phyloP scores from a whole-genome alignment of 2,888 invertebrate genomes.

The Marasmarcha lunaedactyla region DNA sequence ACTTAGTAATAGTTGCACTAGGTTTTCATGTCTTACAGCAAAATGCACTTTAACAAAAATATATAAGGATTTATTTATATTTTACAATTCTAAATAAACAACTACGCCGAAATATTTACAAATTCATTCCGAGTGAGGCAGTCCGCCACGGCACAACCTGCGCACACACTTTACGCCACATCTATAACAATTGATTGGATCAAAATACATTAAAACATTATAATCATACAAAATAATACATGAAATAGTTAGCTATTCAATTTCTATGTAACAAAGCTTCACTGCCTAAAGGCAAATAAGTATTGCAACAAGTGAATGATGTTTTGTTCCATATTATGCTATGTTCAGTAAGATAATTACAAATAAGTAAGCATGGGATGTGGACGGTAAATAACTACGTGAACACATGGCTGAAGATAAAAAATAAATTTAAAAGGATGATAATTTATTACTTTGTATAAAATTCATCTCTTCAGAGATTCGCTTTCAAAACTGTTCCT shows the following conservation, averaged over 20 bases:
- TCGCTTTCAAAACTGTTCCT: not conserved
- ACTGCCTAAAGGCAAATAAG: constrained; percentile 44
- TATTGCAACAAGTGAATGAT: constrained; percentile 56
- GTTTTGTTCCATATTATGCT: constrained; percentile 42
- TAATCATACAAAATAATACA: not conserved
- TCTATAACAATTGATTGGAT: constrained; percentile 33
- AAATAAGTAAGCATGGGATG: constrained; percentile 16
- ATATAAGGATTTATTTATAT: constrained; percentile 31
- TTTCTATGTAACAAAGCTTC: not conserved
- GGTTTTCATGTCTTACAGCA: constrained; percentile 21
- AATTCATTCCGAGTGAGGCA: constrained; percentile 23
- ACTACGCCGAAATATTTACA: constrained; percentile 55
- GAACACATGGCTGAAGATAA: no score
- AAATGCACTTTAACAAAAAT: constrained; percentile 31
- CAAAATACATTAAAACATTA: constrained; percentile 16
- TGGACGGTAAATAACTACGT: not conserved
- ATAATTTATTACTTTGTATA: no score
- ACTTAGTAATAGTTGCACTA: constrained; percentile 2
- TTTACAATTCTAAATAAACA: constrained; percentile 42
- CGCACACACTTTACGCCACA: not conserved
- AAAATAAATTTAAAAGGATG: no score
- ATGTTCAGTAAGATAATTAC: constrained; percentile 28
- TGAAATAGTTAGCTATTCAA: constrained; percentile 9
- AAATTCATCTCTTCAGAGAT: no score
- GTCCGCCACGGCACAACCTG: constrained; percentile 5